Base-by-base conservation (phyloP, 2,797 vertebrate species). In the Gymnoscopelus microlampas region DNA sequence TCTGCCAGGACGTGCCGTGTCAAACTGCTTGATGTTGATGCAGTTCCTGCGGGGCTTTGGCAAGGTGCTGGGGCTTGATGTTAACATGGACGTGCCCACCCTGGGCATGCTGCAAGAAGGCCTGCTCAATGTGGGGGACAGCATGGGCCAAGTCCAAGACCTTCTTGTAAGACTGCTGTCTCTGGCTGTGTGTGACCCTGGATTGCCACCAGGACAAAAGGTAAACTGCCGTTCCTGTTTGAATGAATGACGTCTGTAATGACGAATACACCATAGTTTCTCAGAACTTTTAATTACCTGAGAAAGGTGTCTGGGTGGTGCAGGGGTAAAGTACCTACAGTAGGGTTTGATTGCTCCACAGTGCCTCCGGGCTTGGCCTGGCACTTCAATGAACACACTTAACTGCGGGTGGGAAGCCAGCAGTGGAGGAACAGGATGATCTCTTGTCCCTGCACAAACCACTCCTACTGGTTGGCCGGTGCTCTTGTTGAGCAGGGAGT, bases 21-120 rank as follows among this genome's bases (percentile, higher is more conserved):
- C 98, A 0, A 93, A 98, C 83, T 99, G 98, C 82, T 92, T 99
- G 84, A 99, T 99, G 98, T 95, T 99, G 83, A 96, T 99, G 79
- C 98, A 99, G 91, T 99, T 99, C 91, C 91, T 99, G 86, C 91
- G 95, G 55, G 97, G 97, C 82, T 99, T 99, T 1, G 98, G 98
- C 68, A 98, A 98, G 90, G 98, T 99, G 79, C 91, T 99, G 79
- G 96, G 96, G 68, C 95, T 99, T 74, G 98, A 99, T 78, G 80
- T 97, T 85, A 94, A 90, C 44, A 53, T 67, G 15, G 98, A 99
- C 79, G 92, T 98, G 68, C 98, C 98, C 68, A 96, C 95, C 11
- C 90, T 99, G 83, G 96, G 94, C 13, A 88, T 96, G 85, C 94
- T 99, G 68, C 98, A 99, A 76, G 97, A 99, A 82, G 98, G 98